Base-by-base conservation (phyloP, 2,797 vertebrate genomes). In the Intellagama lesueurii region DNA sequence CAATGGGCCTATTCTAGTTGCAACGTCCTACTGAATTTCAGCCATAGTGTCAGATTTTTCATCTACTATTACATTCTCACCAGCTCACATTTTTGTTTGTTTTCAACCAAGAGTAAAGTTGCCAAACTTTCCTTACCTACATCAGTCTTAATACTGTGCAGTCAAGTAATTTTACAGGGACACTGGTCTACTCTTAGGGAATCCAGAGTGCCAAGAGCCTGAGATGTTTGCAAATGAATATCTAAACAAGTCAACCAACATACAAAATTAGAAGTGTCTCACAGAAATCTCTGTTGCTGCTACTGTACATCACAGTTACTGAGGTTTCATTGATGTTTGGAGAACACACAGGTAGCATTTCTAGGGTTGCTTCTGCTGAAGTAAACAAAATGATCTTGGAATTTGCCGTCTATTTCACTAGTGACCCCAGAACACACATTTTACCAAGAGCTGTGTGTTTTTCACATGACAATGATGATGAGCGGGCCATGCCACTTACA, bases 401-500 rank as follows among this genome's bases (percentile, higher is more conserved):
- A 85, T 78, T 69, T 94, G 82, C 87, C 82, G 72, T 86, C 93
- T 69, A 84, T 11, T 72, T 81, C 80, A 92, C 68, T 86, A 77
- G 0, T 86, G 24, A n/a, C 14, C 68, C 91, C 70, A 80, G 64
- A 90, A 83, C 69, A 76, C 91, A 82, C 88, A 94, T 32, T 60
- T 88, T 90, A 91, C 92, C 92, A 86, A 93, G 89, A 89, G n/a
- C 66, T 84, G 12, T 81, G 84, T 81, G n/a, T 88, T 85, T 89
- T 28, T 84, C 88, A 77, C 24, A 17, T 73, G 44, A 88, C 16
- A 49, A 90, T 88, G 84, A 70, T 91, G 85, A 92, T 95, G 95
- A 93, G 80, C 17, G 89, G 40, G 82, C 90, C 92, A 75, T 83
- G 90, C 72, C 90, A 91, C 92, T 93, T 68, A 28, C 32, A 82